These are phyloP conservation scores for Aphodius granarius DNA, from an alignment of 2,888 invertebrate genomes.

Conservation along the genomic window DNA sequence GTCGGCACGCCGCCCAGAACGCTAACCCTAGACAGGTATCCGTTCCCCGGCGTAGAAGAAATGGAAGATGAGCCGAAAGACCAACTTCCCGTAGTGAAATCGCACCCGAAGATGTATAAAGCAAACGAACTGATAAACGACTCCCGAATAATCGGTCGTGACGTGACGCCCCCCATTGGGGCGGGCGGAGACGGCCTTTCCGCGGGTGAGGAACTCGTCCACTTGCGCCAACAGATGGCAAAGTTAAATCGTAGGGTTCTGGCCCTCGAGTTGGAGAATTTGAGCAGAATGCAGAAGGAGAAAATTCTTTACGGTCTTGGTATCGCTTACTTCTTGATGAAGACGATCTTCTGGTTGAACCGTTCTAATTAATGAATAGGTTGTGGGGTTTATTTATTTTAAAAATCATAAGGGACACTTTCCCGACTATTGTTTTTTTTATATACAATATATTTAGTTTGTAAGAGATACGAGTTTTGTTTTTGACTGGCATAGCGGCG, in stretches of 20 bases:
- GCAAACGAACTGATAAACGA: slow-evolving; percentile 43
- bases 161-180: slow-evolving; percentile 45
- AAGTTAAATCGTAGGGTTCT: slow-evolving; percentile 86
- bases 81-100: slow-evolving; percentile 41
- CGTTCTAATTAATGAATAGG: slow-evolving; percentile 45
- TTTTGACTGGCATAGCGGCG: neutral
- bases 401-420: slow-evolving; percentile 19
- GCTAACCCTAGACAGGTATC: slow-evolving; percentile 83
- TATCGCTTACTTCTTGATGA: slow-evolving; percentile 82
- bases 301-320: slow-evolving; percentile 83
- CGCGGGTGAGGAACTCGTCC: slow-evolving; percentile 76
- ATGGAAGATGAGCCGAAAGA: slow-evolving; percentile 55
- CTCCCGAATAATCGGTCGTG: slow-evolving; percentile 37
- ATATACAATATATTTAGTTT: neutral
- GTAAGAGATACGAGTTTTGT: neutral
- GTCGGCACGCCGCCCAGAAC: slow-evolving; percentile 89
- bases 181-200: slow-evolving; percentile 65
- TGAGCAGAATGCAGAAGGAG: slow-evolving; percentile 83
- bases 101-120: slow-evolving; percentile 40
- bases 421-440: neutral
- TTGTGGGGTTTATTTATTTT: slow-evolving; percentile 20
- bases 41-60: slow-evolving; percentile 69
- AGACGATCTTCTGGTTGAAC: slow-evolving; percentile 82
- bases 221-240: slow-evolving; percentile 82
- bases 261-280: slow-evolving; percentile 82